A percentile compares a stretch with the other conserved stretches of the same genome.
These are phyloP conservation scores for Colossoma macropomum DNA, from an alignment of 2,113 vertebrate species.

Conservation along the genomic window DNA sequence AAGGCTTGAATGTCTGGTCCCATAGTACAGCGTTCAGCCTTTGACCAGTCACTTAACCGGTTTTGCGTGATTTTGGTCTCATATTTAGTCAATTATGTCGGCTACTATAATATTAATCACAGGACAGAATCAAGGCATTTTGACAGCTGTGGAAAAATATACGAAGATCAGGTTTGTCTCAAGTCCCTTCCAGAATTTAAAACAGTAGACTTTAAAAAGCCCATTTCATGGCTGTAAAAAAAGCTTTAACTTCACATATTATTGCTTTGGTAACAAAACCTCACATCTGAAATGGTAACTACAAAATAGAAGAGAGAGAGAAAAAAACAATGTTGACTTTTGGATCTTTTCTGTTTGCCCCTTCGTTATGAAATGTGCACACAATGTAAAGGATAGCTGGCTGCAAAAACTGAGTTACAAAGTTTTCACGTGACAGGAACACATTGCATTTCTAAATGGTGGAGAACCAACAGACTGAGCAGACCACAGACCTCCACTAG, in stretches of 20 bases:
- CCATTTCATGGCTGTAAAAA: no score
- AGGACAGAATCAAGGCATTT: background rate
- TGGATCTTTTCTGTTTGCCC: background rate
- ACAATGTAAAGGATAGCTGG: background rate
- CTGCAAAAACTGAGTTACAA: background rate
- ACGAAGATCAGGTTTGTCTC: background rate
- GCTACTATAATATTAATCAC: background rate
- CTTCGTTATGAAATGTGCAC: background rate
- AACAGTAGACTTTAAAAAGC: background rate
- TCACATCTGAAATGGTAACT: background rate
- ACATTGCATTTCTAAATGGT: accelerated
- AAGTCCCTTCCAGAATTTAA: background rate
- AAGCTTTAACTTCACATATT: background rate
- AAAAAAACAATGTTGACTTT: no score
- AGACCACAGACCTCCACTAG: background rate
- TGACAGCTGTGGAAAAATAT: background rate
- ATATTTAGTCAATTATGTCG: background rate
- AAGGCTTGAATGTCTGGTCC: slow-evolving; percentile 3
- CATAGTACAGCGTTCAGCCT: background rate
- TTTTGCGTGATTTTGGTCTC: background rate
- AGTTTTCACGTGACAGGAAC: no score
- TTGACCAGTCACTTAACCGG: background rate
- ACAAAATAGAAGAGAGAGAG: background rate
- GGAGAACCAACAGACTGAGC: no score
- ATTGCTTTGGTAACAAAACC: background rate